phyloP scores from a whole-genome alignment of 2,797 vertebrate genomes.

The Coracias cyanogaster region DNA sequence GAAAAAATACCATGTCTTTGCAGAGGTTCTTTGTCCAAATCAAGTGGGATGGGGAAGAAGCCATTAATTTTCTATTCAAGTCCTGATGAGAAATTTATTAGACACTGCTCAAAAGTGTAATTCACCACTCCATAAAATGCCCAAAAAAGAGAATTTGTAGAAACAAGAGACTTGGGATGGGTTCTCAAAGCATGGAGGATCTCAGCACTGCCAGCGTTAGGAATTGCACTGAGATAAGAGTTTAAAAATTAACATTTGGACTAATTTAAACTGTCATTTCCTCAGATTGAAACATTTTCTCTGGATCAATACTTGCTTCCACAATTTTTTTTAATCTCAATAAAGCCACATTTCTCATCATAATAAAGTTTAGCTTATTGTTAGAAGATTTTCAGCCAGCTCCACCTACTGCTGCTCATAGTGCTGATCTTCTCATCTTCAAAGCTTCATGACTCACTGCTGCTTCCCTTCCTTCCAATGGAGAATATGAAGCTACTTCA shows the following conservation, averaged over 20 bases:
- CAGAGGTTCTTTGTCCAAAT: neutral
- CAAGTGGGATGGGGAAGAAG: neutral
- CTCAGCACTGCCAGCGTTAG: neutral
- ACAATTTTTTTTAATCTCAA: neutral
- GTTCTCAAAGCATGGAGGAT: neutral
- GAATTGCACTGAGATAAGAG: neutral
- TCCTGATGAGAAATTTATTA: neutral
- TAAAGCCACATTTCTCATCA: neutral
- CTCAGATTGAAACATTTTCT: neutral
- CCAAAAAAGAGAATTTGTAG: neutral
- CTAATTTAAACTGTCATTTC: neutral
- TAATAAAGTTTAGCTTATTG: neutral
- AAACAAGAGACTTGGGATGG: neutral
- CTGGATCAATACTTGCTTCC: neutral
- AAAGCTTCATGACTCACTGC: slow-evolving; percentile 2
- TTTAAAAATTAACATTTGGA: neutral
- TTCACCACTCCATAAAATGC: neutral
- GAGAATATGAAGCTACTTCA: neutral
- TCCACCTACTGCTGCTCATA: slow-evolving; percentile 12
- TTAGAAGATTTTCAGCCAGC: neutral
- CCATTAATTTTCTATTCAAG: neutral
- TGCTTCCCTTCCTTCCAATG: neutral
- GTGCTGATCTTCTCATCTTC: neutral
- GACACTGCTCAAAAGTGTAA: neutral
- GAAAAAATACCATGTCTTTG: neutral